These are phyloP conservation scores for Strix aluco DNA, from an alignment of 2,113 vertebrate species.

Conservation along the genomic window DNA sequence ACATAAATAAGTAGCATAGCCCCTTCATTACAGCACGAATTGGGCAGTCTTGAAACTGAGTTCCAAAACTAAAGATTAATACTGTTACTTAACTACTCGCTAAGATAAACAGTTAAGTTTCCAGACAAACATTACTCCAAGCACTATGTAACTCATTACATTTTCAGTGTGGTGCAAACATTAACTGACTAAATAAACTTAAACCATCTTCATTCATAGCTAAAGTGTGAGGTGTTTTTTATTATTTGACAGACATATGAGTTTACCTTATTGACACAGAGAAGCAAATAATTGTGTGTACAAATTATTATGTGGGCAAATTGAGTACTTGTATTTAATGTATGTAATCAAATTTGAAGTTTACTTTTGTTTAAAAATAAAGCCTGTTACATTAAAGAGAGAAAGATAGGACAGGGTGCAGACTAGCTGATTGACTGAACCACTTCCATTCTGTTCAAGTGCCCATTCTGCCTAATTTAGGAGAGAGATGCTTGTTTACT, in stretches of 20 bases:
- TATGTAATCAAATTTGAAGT: not conserved
- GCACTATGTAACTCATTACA: not conserved
- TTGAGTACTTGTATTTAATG: not conserved
- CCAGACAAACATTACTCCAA: not conserved
- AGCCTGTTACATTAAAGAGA: not conserved
- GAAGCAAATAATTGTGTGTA: not conserved
- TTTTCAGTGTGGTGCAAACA: not conserved
- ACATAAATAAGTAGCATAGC: not conserved
- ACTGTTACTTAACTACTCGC: not conserved
- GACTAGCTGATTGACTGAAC: not conserved
- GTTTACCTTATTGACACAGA: not conserved
- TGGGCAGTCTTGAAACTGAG: not conserved
- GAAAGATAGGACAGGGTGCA: not conserved
- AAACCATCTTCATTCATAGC: not conserved
- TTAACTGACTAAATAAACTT: not conserved
- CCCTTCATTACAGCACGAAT: not conserved
- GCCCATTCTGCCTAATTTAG: not conserved
- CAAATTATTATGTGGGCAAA: not conserved
- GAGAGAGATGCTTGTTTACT: not conserved
- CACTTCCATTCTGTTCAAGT: not conserved
- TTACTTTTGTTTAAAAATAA: not conserved
- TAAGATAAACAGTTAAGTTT: constrained; percentile 27
- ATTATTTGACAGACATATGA: not conserved
- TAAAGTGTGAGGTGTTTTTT: not conserved
- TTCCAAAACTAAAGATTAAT: not conserved